Base-by-base conservation (phyloP, 2,113 vertebrate genomes). In the Actenoides hombroni region DNA sequence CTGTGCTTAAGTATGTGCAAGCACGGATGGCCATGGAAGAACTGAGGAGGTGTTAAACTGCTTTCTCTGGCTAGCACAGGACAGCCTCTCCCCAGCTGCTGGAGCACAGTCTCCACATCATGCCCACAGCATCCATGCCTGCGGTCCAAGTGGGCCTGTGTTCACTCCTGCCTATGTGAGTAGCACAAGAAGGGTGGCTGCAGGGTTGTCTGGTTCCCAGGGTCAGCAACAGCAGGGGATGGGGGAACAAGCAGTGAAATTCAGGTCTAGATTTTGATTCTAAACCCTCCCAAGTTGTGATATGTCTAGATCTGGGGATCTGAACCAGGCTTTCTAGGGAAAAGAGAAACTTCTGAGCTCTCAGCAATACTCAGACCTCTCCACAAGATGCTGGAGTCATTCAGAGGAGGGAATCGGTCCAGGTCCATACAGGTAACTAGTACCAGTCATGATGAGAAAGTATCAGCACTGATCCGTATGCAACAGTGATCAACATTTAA, bases 91-190 rank as follows among this genome's bases (percentile, higher is more conserved):
- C 20, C 4, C 23, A 57, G 23, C 6, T 71, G 33, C 57, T 76
- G 37, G 23, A 79, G 31, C 12, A 78, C 7, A 2, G 3, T 59
- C 42, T 91, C 53, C 42, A 67, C 67, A 64, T 35, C 4, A 5
- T 24, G 10, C 14, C 49, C 20, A 35, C 7, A 15, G 26, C 1
- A 0, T 37, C 42, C 1, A 3, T 6, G 2, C 11, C 21, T 1
- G 1, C 4, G 2, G 23, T 14, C 46, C 23, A 54, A 33, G 19
- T 39, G 28, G 16, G 20, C 6, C 18, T 18, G 6, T 67, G 37
- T 6, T 24, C n/a, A 69, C 37, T 23, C 10, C n/a, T 3, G 3
- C 13, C 11, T 24, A 16, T 1, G 1, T 19, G 9, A 56, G 10
- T 26, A 28, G 67, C 23, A 59, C 48, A n/a, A 75, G 8, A 24